Base-by-base conservation (phyloP, 2,888 invertebrate genomes). In the Synanthedon andrenaeformis region DNA sequence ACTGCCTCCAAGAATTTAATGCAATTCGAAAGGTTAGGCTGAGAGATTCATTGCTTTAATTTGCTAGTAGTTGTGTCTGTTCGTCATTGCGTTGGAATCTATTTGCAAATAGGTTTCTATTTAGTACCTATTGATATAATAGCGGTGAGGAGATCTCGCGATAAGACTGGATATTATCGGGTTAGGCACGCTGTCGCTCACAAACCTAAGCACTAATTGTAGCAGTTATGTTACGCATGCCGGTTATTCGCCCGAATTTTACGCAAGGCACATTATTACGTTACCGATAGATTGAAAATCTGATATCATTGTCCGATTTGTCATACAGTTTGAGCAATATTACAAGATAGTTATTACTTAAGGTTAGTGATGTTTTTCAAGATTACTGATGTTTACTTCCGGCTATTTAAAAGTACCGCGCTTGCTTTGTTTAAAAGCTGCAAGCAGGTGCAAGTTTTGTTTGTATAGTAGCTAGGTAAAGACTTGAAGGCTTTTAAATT, bases 171-270 rank as follows among this genome's bases (percentile, higher is more conserved):
- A 67, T 70, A 73, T 83, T 83, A 85, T 82, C 80, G 74, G 73
- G 75, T 85, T 81, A 79, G 76, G 73, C 72, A 77, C 79, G 80
- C 79, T 79, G 81, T 84, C 82, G 78, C 76, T 85, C 81, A 82
- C 72, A 60, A 69, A 71, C 69, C 76, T 76, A 76, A 76, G 76
- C 76, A 75, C 80, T 83, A 82, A 85, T 84, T 82, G 81, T 77
- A 69, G 70, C 69, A 74, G 73, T 69, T 76, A 72, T 79, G 76
- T 76, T 76, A 75, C 69, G 72, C 71, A 68, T 67, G 70, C 74
- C 73, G 76, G 72, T 74, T 75, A 74, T 75, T 77, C 72, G 70
- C 67, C 63, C 64, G 69, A 70, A 67, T 74, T 23, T 81, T 78
- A 68, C 73, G 74, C 72, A 77, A 78, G 72, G 62, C 60, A 65